A percentile compares a stretch with the other conserved stretches of the same genome.
Conservation (phyloP, 2,113 vertebrate species). For the Myiagra hebetior region DNA sequence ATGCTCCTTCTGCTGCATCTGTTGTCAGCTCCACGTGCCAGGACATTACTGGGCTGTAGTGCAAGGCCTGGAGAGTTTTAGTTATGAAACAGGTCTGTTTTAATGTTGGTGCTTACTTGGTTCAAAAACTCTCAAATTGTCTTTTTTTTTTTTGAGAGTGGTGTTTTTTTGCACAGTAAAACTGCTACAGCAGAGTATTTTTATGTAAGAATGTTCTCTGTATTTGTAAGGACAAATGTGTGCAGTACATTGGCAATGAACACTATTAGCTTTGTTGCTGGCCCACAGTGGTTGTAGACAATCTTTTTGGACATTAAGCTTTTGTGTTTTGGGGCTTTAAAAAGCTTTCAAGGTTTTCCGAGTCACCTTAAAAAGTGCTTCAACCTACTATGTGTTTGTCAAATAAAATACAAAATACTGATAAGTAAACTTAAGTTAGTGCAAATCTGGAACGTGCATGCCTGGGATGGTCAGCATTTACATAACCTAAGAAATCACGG, state of each 20-base stretch:
- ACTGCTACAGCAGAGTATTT: neutral
- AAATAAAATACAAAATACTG: neutral
- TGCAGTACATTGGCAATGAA: neutral
- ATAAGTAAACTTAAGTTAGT: neutral
- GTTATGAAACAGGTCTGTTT: neutral
- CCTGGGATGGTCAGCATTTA: neutral
- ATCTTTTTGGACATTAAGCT: neutral
- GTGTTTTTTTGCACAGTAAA: neutral
- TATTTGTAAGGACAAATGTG: neutral
- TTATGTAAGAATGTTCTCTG: neutral
- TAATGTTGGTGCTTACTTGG: neutral
- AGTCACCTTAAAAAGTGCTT: neutral
- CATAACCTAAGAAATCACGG: neutral
- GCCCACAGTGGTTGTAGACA: neutral
- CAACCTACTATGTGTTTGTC: neutral
- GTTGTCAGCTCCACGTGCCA: neutral
- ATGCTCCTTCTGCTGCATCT: neutral
- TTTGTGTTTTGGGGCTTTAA: neutral
- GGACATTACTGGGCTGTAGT: neutral
- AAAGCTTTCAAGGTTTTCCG: neutral
- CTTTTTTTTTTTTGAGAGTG: neutral
- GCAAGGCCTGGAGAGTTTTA: neutral
- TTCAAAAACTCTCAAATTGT: rapidly evolving
- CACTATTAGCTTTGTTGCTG: neutral
- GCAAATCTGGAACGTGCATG: neutral